Evolutionary conservation across 2,888 invertebrate species (phyloP).

Genomic region (Tachina fera): DNA sequence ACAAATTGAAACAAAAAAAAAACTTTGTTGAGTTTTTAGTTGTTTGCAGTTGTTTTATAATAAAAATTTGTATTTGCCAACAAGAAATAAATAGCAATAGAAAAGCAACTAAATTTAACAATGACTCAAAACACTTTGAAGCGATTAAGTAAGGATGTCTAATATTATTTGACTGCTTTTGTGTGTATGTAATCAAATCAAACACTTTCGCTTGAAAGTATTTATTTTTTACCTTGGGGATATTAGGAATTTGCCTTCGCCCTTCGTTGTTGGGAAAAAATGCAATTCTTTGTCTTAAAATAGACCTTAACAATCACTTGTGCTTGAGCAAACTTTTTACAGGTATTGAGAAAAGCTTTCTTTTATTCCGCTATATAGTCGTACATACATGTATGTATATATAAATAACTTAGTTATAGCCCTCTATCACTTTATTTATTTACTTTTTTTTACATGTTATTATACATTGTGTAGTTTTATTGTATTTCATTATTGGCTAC

Average conservation of each 20-base stretch:
- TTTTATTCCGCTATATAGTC: too few relatives aligned
- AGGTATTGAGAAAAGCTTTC: too few relatives aligned
- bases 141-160: too few relatives aligned
- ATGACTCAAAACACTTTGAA: slow-evolving; percentile 7
- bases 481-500: slow-evolving; percentile 15
- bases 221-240: too few relatives aligned
- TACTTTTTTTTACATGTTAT: not conserved
- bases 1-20: slow-evolving; percentile 52
- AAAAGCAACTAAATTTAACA: slow-evolving; percentile 35
- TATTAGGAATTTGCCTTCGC: too few relatives aligned
- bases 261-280: too few relatives aligned
- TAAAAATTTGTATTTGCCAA: slow-evolving; percentile 54
- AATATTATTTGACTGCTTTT: too few relatives aligned
- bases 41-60: slow-evolving; percentile 48
- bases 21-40: slow-evolving; percentile 61
- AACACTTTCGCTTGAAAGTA: not conserved
- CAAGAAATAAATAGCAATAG: slow-evolving; percentile 43
- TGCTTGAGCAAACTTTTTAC: too few relatives aligned
- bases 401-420: not conserved
- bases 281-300: too few relatives aligned
- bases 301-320: too few relatives aligned
- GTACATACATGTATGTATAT: too few relatives aligned
- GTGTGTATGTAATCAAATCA: not conserved
- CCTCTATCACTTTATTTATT: not conserved
- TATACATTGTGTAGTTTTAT: not conserved